Conservation (phyloP, 2,113 vertebrate species). For the Paradoxurus hermaphroditus region DNA sequence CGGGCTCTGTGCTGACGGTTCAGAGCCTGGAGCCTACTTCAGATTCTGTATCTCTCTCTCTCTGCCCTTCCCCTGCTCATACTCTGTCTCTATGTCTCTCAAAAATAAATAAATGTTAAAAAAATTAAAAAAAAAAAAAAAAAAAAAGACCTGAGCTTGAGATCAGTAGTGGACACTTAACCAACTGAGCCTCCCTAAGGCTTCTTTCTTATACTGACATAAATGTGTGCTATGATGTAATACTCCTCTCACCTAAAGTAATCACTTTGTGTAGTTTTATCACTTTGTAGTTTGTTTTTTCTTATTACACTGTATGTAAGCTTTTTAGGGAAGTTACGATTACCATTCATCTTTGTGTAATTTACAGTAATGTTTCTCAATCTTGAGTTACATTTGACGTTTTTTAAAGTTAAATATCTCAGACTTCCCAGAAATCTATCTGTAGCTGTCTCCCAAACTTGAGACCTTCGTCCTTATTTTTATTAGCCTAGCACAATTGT, state of each 20-base stretch:
- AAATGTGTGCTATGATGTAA: background rate
- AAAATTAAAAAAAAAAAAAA: too few species aligned
- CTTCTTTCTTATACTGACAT: background rate
- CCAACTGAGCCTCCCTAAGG: background rate
- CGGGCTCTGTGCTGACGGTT: too few species aligned
- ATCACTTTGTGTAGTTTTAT: background rate
- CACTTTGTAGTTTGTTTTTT: background rate
- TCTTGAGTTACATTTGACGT: background rate
- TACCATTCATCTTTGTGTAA: conserved; percentile 19
- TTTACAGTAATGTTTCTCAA: background rate
- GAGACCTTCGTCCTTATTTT: background rate
- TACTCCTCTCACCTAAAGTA: background rate
- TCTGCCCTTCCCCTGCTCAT: too few species aligned
- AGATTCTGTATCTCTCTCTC: too few species aligned
- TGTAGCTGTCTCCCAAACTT: conserved; percentile 13
- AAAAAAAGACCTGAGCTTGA: too few species aligned
- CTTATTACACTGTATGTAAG: background rate
- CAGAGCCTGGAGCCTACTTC: too few species aligned
- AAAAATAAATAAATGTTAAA: too few species aligned
- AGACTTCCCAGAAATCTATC: background rate
- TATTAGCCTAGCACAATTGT: background rate
- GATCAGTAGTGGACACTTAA: too few species aligned
- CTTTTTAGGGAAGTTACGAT: background rate
- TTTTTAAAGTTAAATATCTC: conserved; percentile 29
- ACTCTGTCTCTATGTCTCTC: too few species aligned